These are phyloP conservation scores for Lophochroa leadbeateri DNA, from an alignment of 2,113 vertebrate species.

Conservation along the genomic window DNA sequence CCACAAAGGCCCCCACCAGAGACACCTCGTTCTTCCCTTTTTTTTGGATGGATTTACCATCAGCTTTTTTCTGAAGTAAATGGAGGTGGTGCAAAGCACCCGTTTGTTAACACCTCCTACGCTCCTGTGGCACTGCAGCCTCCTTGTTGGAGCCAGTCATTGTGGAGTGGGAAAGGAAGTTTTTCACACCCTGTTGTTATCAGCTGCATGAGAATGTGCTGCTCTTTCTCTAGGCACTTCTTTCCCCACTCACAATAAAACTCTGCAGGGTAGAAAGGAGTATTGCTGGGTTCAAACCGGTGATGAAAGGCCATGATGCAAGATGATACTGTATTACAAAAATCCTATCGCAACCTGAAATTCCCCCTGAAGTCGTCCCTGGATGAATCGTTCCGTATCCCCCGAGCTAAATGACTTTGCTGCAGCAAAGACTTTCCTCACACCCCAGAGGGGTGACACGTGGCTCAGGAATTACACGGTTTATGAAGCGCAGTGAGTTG, in stretches of 20 bases:
- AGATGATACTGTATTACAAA: background rate
- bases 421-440: accelerated
- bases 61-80: background rate
- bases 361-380: background rate
- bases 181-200: background rate
- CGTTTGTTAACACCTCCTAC: background rate
- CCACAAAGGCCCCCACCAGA: background rate
- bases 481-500: accelerated
- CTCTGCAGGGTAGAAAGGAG: background rate
- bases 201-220: accelerated
- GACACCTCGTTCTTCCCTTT: background rate
- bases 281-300: background rate
- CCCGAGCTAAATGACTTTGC: accelerated
- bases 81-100: background rate
- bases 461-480: background rate
- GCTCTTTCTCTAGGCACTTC: background rate
- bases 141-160: background rate
- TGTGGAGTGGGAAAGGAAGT: background rate
- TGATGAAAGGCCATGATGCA: background rate
- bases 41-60: accelerated
- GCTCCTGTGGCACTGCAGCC: accelerated
- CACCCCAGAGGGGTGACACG: background rate
- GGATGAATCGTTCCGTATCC: accelerated
- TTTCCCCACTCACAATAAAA: background rate
- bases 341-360: background rate